These are phyloP conservation scores for Stenodera caucasica DNA, from an alignment of 2,888 invertebrate genomes.

Conservation along the genomic window DNA sequence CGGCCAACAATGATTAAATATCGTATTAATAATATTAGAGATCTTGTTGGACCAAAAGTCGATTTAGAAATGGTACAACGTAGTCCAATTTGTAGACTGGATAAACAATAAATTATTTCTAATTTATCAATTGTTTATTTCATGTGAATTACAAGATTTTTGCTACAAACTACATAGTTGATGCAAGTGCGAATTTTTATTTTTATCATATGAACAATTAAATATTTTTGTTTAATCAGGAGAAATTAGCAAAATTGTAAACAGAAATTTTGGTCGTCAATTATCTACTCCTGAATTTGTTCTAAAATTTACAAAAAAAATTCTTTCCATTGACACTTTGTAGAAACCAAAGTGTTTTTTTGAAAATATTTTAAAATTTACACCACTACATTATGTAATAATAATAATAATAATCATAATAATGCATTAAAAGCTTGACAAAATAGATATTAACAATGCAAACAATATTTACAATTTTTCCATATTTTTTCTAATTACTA, in stretches of 20 bases:
- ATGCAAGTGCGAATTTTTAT: slow-evolving; percentile 30
- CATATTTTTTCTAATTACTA: slow-evolving; percentile 40
- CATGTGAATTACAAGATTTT: slow-evolving; percentile 43
- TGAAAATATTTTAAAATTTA: slow-evolving; percentile 4
- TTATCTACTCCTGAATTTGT: too few species aligned
- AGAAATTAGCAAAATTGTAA: too few species aligned
- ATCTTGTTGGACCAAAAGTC: slow-evolving; percentile 94
- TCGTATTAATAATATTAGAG: slow-evolving; percentile 94
- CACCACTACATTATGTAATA: not conserved
- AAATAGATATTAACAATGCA: slow-evolving; percentile 40
- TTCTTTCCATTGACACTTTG: too few species aligned
- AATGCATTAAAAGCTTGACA: slow-evolving; percentile 18
- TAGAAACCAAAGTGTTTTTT: slow-evolving; percentile 15
- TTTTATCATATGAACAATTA: slow-evolving; percentile 16
- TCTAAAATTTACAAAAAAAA: slow-evolving; percentile 1
- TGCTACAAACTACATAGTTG: slow-evolving; percentile 32
- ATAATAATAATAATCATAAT: not conserved
- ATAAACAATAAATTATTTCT: slow-evolving; percentile 70
- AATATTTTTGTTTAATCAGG: too few species aligned
- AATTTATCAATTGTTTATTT: slow-evolving; percentile 30
- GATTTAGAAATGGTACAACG: slow-evolving; percentile 94
- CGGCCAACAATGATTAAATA: slow-evolving; percentile 99
- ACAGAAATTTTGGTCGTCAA: too few species aligned
- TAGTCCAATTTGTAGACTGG: slow-evolving; percentile 90
- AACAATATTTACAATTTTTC: slow-evolving; percentile 51